Percentiles rank a stretch among this genome's conserved stretches.
These are phyloP conservation scores for Brachionus asplanchnoidis DNA, from an alignment of 1,140 invertebrate species.

Conservation along the genomic window DNA sequence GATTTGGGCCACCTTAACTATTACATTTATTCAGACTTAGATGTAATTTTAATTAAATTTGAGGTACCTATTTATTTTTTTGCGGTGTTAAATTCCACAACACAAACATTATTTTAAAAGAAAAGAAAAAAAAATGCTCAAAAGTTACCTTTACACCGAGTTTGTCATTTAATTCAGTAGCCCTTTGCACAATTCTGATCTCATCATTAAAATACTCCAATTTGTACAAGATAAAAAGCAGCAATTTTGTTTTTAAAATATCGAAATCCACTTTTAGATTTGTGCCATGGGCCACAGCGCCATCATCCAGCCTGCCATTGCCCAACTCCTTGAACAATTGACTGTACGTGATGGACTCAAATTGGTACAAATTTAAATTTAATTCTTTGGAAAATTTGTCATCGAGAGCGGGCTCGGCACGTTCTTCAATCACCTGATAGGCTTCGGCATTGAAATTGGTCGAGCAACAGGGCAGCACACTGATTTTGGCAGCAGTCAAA, in stretches of 20 bases:
- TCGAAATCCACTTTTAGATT: not conserved
- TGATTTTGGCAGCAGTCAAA: not conserved
- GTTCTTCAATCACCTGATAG: not conserved
- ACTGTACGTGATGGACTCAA: not conserved
- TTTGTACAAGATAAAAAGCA: not conserved
- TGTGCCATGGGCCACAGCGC: not conserved
- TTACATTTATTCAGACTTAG: no score
- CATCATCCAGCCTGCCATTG: not conserved
- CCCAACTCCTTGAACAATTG: not conserved
- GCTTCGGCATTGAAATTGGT: not conserved
- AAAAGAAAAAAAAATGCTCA: not conserved
- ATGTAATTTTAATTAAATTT: no score
- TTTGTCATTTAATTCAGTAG: conserved; percentile 9
- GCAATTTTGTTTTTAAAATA: not conserved
- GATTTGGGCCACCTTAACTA: no score
- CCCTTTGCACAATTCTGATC: conserved; percentile 4
- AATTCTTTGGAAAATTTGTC: not conserved
- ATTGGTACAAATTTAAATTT: not conserved
- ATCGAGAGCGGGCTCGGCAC: not conserved
- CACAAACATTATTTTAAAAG: not conserved
- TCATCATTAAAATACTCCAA: conserved; percentile 29
- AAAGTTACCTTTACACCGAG: not conserved
- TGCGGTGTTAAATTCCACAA: no score
- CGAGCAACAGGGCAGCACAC: not conserved
- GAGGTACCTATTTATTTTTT: no score